Base-by-base conservation (phyloP, 2,888 invertebrate species). In the Adelphocoris suturalis region DNA sequence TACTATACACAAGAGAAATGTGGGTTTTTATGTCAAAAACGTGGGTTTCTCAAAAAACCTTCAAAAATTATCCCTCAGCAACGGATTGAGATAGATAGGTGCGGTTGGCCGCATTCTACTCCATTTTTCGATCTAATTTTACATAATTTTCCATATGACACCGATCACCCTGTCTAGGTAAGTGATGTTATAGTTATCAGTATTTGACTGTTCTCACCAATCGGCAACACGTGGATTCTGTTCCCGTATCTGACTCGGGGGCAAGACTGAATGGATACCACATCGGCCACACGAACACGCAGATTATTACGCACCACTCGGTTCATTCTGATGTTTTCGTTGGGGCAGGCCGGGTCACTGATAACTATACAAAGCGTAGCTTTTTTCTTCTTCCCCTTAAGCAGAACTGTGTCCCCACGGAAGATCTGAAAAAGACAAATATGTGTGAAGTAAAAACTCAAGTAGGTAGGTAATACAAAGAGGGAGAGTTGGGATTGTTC, bases 291-390 rank as follows among this genome's bases (percentile, higher is more conserved):
- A 90, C 99, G 96, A 76, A 99, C 99, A 90, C 99, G 96, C 89
- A 99, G 94, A 94, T 99, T 99, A 94, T 98, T 99, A 92, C 99
- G 95, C 57, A 97, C 98, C 91, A 98, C 99, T 92, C 99, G 96
- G 94, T 99, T 99, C 98, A 99, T 98, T 92, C 98, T 96, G 92
- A 99, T 98, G 94, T 99, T 99, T 93, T 99, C 99, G 93, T 99
- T 98, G 0, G 98, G 96, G 92, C 98, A 98, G 91, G 96, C 96
- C 91, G 99, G 98, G 93, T 99, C 99, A 0, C 98, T 98, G 47
- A 99, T 95, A 13, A 99, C 99, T 93, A 99, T 99, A 94, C 99
- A 99, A 7, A 99, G 99, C 0, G 99, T 99, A 94, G 99, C 99
- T 94, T 98, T 97, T 92, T 99, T 96, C 89, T 99, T 96, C 94